phyloP scores from a whole-genome alignment of 2,797 vertebrate genomes.

The Rhynchotus rufescens region DNA sequence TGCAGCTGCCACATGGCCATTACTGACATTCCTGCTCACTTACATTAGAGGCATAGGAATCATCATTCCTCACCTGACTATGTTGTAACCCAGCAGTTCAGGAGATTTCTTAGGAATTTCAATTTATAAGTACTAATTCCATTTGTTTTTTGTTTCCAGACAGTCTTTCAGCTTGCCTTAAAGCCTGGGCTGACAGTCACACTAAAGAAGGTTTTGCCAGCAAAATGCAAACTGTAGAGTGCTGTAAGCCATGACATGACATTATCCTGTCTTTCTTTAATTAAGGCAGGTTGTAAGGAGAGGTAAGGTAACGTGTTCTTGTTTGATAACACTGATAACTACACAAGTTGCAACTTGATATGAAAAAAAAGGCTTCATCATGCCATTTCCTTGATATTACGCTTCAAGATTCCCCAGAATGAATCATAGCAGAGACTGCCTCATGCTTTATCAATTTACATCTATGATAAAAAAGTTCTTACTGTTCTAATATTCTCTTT shows the following conservation, averaged over 20 bases:
- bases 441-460: neutral
- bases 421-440: neutral
- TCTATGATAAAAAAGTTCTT: neutral
- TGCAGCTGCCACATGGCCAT: neutral
- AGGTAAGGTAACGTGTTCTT: neutral
- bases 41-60: neutral
- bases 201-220: neutral
- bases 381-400: neutral
- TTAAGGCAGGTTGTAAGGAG: neutral
- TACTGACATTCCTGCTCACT: neutral
- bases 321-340: conserved; percentile 13
- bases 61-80: neutral
- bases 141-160: neutral
- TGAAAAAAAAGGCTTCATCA: neutral
- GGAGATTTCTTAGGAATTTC: neutral
- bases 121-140: neutral
- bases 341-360: conserved; percentile 5
- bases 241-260: neutral
- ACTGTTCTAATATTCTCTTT: neutral
- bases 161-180: neutral
- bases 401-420: neutral
- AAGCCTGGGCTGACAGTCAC: neutral
- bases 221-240: neutral
- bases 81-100: neutral
- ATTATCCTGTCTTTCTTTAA: conserved; percentile 2